Conservation (phyloP, 2,888 invertebrate genomes). For the Nymphalis urticae region DNA sequence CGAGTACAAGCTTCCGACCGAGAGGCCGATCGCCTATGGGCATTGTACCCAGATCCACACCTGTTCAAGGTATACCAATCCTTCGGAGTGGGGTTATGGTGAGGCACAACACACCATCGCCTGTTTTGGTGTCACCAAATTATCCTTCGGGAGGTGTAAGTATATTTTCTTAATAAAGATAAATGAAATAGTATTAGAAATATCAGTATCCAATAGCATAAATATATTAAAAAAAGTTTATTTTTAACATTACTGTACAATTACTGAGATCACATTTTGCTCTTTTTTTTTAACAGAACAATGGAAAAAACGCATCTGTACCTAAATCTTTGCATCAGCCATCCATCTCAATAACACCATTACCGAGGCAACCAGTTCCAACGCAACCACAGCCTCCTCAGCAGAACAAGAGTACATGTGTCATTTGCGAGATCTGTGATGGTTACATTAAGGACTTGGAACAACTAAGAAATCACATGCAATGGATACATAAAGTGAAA, state of each 20-base stretch:
- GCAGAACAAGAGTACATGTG: constrained; percentile 89
- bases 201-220: too few relatives aligned
- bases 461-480: constrained; percentile 97
- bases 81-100: constrained; percentile 80
- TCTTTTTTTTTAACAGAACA: constrained; percentile 51
- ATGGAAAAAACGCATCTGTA: constrained; percentile 43
- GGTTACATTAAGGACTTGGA: constrained; percentile 97
- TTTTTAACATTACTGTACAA: too few relatives aligned
- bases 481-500: constrained; percentile 98
- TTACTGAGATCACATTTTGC: neutral
- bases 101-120: constrained; percentile 78
- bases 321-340: constrained; percentile 83
- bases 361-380: constrained; percentile 82
- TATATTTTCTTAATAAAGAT: neutral
- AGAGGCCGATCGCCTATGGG: constrained; percentile 58
- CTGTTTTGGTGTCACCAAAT: constrained; percentile 14
- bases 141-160: constrained; percentile 25
- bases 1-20: constrained; percentile 50
- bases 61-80: constrained; percentile 56
- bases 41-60: constrained; percentile 45
- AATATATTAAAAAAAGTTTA: too few relatives aligned
- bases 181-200: too few relatives aligned
- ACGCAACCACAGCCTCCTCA: constrained; percentile 52
- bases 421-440: constrained; percentile 98
- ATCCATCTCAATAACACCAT: constrained; percentile 91